These are phyloP conservation scores for Epicampocera succincta DNA, from an alignment of 2,888 invertebrate genomes.

Conservation along the genomic window DNA sequence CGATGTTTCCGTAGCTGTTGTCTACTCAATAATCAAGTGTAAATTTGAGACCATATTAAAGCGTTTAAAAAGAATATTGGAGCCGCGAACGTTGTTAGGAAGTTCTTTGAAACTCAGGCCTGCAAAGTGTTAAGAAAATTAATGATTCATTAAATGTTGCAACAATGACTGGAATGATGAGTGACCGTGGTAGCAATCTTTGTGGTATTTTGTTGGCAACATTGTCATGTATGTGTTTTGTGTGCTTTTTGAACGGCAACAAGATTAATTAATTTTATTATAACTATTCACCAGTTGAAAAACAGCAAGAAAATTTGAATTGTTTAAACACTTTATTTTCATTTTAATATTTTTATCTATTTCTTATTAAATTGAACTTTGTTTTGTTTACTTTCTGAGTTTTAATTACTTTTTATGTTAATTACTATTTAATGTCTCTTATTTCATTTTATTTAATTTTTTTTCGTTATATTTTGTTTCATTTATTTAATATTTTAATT, in stretches of 20 bases:
- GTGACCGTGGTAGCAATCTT: conserved; percentile 22
- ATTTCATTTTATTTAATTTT: no score
- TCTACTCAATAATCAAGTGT: background rate
- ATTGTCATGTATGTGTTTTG: background rate
- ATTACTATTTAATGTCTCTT: no score
- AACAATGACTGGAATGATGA: background rate
- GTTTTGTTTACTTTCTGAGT: no score
- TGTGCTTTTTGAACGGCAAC: background rate
- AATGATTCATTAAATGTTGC: conserved; percentile 9
- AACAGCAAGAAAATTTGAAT: background rate
- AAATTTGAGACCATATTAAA: conserved; percentile 24
- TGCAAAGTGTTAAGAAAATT: conserved; percentile 16
- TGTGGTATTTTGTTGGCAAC: conserved; percentile 36
- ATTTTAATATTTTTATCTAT: no score
- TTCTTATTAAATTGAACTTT: no score
- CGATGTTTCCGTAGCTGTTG: conserved; percentile 16
- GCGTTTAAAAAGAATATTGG: no score
- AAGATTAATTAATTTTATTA: background rate
- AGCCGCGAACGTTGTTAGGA: background rate
- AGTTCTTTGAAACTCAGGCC: conserved; percentile 11
- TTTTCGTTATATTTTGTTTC: no score
- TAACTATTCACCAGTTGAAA: no score
- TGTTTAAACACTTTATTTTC: no score
- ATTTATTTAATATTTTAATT: no score
- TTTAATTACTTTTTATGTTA: no score